phyloP scores from a whole-genome alignment of 2,888 invertebrate genomes.

The Euclidia mi region DNA sequence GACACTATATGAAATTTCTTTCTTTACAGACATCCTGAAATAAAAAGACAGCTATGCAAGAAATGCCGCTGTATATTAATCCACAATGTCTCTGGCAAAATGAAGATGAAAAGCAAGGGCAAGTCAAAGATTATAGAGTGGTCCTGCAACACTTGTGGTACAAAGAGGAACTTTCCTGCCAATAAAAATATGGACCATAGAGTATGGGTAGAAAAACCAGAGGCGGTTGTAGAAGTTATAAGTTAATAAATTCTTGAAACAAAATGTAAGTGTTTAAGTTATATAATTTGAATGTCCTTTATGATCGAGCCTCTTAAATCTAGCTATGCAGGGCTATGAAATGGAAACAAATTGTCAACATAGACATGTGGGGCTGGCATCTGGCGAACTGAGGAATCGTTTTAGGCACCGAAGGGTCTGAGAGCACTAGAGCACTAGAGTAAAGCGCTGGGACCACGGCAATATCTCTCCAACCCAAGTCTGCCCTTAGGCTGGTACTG shows the following conservation, averaged over 20 bases:
- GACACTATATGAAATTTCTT: neutral
- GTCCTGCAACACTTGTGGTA: conserved; percentile 80
- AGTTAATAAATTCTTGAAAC: conserved; percentile 51
- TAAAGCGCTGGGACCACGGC: too few relatives aligned
- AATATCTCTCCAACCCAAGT: too few relatives aligned
- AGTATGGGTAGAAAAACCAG: conserved; percentile 88
- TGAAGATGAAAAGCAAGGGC: conserved; percentile 83
- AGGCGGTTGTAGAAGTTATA: conserved; percentile 84
- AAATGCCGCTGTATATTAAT: conserved; percentile 88
- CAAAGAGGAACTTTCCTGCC: conserved; percentile 67
- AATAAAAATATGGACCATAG: conserved; percentile 75
- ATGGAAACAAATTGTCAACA: too few relatives aligned
- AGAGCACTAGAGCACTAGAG: too few relatives aligned
- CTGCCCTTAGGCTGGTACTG: too few relatives aligned
- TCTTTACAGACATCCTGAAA: conserved; percentile 87
- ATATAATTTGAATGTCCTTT: too few relatives aligned
- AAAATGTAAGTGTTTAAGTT: too few relatives aligned
- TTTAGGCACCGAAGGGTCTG: too few relatives aligned
- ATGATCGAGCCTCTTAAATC: too few relatives aligned
- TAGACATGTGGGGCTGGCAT: too few relatives aligned
- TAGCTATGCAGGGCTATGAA: too few relatives aligned
- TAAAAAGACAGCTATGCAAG: conserved; percentile 91
- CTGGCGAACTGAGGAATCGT: too few relatives aligned
- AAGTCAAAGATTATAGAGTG: conserved; percentile 80
- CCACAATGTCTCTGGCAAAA: conserved; percentile 85